Evolutionary conservation across 92 coral and sea anemone species (phyloP).

Genomic region (Siderastrea siderea): DNA sequence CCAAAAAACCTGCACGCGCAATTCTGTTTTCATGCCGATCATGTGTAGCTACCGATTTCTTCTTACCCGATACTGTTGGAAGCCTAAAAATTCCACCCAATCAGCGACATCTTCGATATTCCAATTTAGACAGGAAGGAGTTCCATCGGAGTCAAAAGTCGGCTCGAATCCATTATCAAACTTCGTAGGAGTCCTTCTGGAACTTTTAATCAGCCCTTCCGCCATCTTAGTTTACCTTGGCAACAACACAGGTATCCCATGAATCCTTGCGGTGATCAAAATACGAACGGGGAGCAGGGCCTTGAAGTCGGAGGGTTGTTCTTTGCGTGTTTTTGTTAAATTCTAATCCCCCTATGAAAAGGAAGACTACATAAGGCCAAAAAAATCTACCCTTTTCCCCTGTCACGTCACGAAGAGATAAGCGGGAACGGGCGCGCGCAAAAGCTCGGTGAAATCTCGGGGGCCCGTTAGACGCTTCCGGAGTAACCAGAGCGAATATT

Average conservation of each 20-base stretch:
- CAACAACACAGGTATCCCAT: constrained; percentile 65
- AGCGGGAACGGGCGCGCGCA: too few relatives aligned
- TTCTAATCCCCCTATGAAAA: too few relatives aligned
- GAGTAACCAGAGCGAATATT: too few relatives aligned
- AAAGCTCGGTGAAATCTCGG: too few relatives aligned
- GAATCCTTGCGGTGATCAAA: not conserved
- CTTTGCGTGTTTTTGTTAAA: too few relatives aligned
- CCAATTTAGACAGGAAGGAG: constrained; percentile 92
- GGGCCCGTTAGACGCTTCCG: too few relatives aligned
- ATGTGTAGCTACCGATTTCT: not conserved
- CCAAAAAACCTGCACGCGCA: too few relatives aligned
- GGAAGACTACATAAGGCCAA: too few relatives aligned
- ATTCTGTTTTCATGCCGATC: too few relatives aligned
- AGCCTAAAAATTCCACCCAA: constrained; percentile 94
- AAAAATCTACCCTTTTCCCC: too few relatives aligned
- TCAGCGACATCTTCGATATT: constrained; percentile 95
- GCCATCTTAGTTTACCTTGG: constrained; percentile 90
- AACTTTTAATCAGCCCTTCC: constrained; percentile 77
- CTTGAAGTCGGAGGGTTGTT: too few relatives aligned
- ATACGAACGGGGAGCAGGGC: not conserved
- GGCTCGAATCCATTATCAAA: constrained; percentile 91
- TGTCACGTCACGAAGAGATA: too few relatives aligned
- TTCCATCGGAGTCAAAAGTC: constrained; percentile 89
- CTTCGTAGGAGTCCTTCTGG: constrained; percentile 89
- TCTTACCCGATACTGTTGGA: constrained; percentile 90